A percentile compares a stretch with the other conserved stretches of the same genome.
Evolutionary conservation across 2,797 vertebrate genomes (phyloP).

Genomic region (Pagetopsis macropterus): DNA sequence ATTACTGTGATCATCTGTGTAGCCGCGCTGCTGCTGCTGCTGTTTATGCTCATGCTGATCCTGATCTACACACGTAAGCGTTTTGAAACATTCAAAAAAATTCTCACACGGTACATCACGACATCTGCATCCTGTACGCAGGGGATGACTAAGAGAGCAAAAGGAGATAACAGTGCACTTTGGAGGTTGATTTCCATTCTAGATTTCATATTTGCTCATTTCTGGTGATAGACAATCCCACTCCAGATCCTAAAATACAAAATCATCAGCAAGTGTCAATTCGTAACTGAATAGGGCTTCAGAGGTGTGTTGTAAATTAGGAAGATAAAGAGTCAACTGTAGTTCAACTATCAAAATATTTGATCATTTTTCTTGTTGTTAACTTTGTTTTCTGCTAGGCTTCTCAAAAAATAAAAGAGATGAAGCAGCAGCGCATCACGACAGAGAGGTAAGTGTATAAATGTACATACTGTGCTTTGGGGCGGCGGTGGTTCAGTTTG

Average conservation of each 20-base stretch:
- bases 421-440: neutral
- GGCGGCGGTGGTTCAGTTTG: no score
- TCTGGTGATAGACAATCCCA: neutral
- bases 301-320: neutral
- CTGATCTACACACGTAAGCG: constrained; percentile 43
- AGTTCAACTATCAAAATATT: neutral
- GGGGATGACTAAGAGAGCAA: neutral
- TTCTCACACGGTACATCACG: rapidly evolving
- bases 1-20: neutral
- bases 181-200: no score
- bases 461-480: no score
- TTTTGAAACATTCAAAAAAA: neutral
- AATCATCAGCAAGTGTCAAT: no score
- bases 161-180: neutral
- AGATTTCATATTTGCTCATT: no score
- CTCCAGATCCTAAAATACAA: neutral
- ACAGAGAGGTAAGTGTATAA: constrained; percentile 30
- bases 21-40: constrained; percentile 5
- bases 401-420: neutral
- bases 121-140: neutral
- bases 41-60: neutral
- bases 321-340: neutral
- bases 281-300: neutral
- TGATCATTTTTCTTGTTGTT: neutral
- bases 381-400: neutral